Evolutionary conservation across 2,888 invertebrate genomes (phyloP).

Genomic region (Parascotia fuliginaria): DNA sequence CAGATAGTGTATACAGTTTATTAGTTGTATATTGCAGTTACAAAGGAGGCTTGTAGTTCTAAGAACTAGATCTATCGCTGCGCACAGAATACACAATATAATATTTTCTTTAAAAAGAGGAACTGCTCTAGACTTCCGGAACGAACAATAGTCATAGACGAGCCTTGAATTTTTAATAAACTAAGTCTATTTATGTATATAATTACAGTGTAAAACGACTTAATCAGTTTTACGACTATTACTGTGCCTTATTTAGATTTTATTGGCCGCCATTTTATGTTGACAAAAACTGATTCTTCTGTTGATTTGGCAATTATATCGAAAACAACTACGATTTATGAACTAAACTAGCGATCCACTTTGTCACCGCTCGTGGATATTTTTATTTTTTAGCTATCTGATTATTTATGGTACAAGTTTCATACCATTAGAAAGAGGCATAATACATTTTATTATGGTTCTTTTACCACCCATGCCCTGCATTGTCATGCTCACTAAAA

Average conservation of each 20-base stretch:
- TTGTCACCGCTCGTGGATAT: no score
- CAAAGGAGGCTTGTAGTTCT: slow-evolving; percentile 50
- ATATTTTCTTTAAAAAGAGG: slow-evolving; percentile 43
- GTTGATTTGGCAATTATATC: no score
- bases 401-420: no score
- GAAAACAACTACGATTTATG: no score
- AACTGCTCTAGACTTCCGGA: slow-evolving; percentile 52
- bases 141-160: slow-evolving; percentile 47
- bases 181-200: slow-evolving; percentile 25
- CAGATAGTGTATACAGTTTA: slow-evolving; percentile 7
- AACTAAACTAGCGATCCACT: no score
- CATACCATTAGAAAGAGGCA: no score
- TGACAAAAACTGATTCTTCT: no score
- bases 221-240: slow-evolving; percentile 28
- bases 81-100: slow-evolving; percentile 39
- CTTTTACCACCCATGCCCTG: no score
- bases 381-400: no score
- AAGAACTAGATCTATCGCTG: slow-evolving; percentile 41
- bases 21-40: background rate
- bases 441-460: no score
- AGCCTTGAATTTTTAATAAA: slow-evolving; percentile 37
- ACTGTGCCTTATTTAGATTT: slow-evolving; percentile 28
- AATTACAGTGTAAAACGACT: slow-evolving; percentile 27
- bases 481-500: no score
- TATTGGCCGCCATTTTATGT: slow-evolving; percentile 24